Percentiles rank a stretch among this genome's conserved stretches.
phyloP scores from a whole-genome alignment of 2,797 vertebrate species.

The Denticeps clupeoides region DNA sequence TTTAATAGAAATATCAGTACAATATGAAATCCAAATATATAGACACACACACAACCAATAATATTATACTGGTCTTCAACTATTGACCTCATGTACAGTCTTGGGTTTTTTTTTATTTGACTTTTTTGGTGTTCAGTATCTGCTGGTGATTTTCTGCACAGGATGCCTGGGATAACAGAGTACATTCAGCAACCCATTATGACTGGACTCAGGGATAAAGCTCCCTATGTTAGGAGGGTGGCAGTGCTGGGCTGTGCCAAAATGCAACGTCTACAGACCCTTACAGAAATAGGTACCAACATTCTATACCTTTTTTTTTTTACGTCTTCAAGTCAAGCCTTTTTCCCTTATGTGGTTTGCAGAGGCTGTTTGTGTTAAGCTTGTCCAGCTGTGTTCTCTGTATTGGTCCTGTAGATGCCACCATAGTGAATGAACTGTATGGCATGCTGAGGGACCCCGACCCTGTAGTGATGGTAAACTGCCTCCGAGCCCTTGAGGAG shows the following conservation, averaged over 20 bases:
- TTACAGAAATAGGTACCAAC: slow-evolving; percentile 62
- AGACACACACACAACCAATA: too few species aligned
- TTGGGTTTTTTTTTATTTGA: not conserved
- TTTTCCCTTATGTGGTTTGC: too few species aligned
- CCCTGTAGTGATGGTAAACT: slow-evolving; percentile 92
- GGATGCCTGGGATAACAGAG: slow-evolving; percentile 81
- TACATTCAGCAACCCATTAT: slow-evolving; percentile 84
- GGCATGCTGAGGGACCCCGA: slow-evolving; percentile 83
- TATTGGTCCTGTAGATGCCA: slow-evolving; percentile 11
- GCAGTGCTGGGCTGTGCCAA: slow-evolving; percentile 90
- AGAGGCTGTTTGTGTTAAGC: not conserved
- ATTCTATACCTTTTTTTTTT: too few species aligned
- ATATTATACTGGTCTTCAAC: too few species aligned
- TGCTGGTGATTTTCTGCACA: slow-evolving; percentile 34
- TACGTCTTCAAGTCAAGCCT: too few species aligned
- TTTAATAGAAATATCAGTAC: not conserved
- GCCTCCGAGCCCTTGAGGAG: slow-evolving; percentile 86
- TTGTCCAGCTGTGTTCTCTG: too few species aligned
- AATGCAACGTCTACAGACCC: slow-evolving; percentile 73
- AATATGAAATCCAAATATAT: too few species aligned
- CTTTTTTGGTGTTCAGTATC: not conserved
- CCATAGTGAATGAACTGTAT: slow-evolving; percentile 74
- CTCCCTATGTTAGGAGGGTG: slow-evolving; percentile 82
- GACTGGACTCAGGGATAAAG: slow-evolving; percentile 77
- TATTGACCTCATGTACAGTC: too few species aligned